phyloP scores from a whole-genome alignment of 2,113 vertebrate species.

The Pipra filicauda region DNA sequence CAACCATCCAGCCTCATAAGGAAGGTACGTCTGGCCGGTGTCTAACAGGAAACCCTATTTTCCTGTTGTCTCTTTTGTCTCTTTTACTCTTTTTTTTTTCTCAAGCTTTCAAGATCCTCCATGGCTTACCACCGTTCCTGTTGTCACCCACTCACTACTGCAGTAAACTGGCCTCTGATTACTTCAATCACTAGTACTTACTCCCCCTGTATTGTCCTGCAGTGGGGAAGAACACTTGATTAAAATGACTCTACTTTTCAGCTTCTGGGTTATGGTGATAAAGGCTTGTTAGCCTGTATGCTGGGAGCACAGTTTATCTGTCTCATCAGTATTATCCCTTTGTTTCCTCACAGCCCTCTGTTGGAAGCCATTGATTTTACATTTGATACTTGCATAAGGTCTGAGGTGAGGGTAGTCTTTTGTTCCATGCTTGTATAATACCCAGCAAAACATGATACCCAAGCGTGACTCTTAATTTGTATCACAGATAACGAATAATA shows the following conservation, averaged over 20 bases:
- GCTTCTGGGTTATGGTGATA: background rate
- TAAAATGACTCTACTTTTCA: background rate
- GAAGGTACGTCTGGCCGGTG: rapidly evolving
- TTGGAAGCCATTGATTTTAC: background rate
- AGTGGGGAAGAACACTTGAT: background rate
- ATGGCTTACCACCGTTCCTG: background rate
- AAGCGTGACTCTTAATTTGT: background rate
- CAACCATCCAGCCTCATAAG: background rate
- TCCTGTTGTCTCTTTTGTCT: background rate
- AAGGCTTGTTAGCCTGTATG: background rate
- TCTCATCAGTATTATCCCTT: slow-evolving; percentile 9
- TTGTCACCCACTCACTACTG: background rate
- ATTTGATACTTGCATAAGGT: background rate
- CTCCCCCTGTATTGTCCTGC: background rate
- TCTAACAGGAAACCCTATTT: background rate
- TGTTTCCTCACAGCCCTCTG: background rate
- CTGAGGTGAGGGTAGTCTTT: background rate
- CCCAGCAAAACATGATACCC: background rate
- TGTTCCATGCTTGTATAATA: background rate
- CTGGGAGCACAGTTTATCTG: background rate
- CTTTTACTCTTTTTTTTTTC: background rate
- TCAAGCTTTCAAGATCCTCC: background rate
- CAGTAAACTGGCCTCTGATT: background rate
- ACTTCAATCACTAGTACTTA: background rate
- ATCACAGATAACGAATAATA: background rate